phyloP scores from a whole-genome alignment of 2,113 vertebrate species.

The Peucedramus taeniatus region DNA sequence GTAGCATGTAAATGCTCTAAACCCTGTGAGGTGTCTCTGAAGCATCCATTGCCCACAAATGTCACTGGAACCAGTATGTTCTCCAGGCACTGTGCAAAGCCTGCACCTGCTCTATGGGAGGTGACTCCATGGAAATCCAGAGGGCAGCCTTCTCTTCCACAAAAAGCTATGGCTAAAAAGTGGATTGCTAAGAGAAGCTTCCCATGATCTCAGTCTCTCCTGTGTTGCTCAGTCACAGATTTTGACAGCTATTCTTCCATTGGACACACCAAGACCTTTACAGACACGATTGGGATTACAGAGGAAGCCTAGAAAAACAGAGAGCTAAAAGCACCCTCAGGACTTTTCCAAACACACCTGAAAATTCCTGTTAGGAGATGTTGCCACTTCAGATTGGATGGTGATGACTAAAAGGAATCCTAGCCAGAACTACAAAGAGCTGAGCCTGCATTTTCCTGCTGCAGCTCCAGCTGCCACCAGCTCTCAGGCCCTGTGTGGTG shows the following conservation, averaged over 20 bases:
- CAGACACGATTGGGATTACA: rapidly evolving
- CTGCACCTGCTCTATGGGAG: background rate
- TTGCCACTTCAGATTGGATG: background rate
- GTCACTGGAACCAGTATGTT: background rate
- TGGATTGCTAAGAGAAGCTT: background rate
- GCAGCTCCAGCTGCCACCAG: background rate
- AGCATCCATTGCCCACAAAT: background rate
- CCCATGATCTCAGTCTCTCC: background rate
- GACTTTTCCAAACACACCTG: background rate
- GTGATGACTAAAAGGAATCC: background rate
- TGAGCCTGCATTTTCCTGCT: background rate
- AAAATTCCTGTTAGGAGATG: background rate
- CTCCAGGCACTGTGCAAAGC: background rate
- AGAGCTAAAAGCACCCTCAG: background rate
- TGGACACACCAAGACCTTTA: background rate
- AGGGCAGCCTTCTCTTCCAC: background rate
- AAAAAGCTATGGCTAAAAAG: background rate
- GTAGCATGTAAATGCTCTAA: background rate
- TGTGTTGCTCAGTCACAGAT: background rate
- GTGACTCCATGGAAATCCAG: background rate
- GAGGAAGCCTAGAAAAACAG: background rate
- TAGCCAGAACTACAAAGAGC: background rate
- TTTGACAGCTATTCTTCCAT: background rate
- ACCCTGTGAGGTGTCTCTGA: background rate
- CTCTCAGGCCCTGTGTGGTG: rapidly evolving